These are phyloP conservation scores for Cyclina sinensis DNA, from an alignment of 1,140 invertebrate genomes.

Conservation along the genomic window DNA sequence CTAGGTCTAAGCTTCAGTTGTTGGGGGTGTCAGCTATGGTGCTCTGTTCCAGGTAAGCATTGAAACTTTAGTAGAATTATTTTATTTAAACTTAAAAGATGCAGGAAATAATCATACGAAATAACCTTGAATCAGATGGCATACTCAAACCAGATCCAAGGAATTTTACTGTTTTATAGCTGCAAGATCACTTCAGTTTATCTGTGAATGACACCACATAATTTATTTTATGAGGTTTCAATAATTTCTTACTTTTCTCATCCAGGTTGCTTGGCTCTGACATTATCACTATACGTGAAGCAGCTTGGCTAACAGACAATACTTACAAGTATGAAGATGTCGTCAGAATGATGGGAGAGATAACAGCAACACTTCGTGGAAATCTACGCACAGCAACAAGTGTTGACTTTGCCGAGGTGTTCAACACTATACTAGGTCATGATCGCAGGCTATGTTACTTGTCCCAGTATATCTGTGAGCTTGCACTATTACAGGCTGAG, in stretches of 20 bases:
- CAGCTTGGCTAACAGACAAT: conserved; percentile 86
- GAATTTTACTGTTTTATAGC: too few species aligned
- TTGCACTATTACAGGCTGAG: conserved; percentile 83
- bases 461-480: conserved; percentile 84
- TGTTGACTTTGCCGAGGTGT: conserved; percentile 81
- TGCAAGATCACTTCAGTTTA: too few species aligned
- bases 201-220: too few species aligned
- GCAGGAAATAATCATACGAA: too few species aligned
- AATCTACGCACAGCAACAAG: conserved; percentile 82
- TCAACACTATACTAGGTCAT: conserved; percentile 74
- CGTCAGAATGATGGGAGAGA: conserved; percentile 86
- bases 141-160: too few species aligned
- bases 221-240: too few species aligned
- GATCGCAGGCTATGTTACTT: conserved; percentile 73
- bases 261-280: conserved; percentile 84
- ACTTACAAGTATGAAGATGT: conserved; percentile 87
- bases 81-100: too few species aligned
- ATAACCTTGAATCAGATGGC: too few species aligned
- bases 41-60: conserved; percentile 85
- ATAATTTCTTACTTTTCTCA: background rate
- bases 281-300: conserved; percentile 86
- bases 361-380: conserved; percentile 83
- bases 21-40: conserved; percentile 85
- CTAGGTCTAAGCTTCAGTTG: conserved; percentile 84
- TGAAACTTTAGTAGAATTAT: too few species aligned